Conservation (phyloP, 2,888 invertebrate species). For the Psococerastis gibbosa region DNA sequence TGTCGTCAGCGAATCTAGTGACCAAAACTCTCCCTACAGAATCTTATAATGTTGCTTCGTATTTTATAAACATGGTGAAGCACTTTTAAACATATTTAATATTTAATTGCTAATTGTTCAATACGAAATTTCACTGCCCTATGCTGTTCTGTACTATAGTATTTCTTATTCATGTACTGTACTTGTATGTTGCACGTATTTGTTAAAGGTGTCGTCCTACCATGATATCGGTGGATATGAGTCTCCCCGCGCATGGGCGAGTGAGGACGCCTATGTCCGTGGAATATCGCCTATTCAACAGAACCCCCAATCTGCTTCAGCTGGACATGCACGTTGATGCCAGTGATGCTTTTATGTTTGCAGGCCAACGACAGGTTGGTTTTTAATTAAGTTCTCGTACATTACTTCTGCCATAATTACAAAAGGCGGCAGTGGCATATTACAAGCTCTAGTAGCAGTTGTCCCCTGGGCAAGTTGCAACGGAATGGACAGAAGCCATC, state of each 20-base stretch:
- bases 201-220: slow-evolving; percentile 15
- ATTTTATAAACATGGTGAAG: no score
- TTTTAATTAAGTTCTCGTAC: slow-evolving; percentile 1
- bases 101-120: no score
- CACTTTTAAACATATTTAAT: no score
- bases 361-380: slow-evolving; percentile 73
- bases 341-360: slow-evolving; percentile 85
- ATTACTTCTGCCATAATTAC: no score
- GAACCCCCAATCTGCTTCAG: slow-evolving; percentile 48
- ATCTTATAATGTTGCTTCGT: no score
- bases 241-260: slow-evolving; percentile 50
- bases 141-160: slow-evolving; percentile 20
- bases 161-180: background rate
- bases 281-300: slow-evolving; percentile 50
- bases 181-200: no score
- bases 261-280: slow-evolving; percentile 39
- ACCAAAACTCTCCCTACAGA: no score
- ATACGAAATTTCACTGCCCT: background rate
- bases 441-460: no score
- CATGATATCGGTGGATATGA: slow-evolving; percentile 24
- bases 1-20: no score
- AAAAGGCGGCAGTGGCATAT: no score
- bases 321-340: slow-evolving; percentile 58
- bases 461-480: no score
- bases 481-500: no score